phyloP scores from a whole-genome alignment of 2,888 invertebrate genomes.

The Ferdinandea cuprea region DNA sequence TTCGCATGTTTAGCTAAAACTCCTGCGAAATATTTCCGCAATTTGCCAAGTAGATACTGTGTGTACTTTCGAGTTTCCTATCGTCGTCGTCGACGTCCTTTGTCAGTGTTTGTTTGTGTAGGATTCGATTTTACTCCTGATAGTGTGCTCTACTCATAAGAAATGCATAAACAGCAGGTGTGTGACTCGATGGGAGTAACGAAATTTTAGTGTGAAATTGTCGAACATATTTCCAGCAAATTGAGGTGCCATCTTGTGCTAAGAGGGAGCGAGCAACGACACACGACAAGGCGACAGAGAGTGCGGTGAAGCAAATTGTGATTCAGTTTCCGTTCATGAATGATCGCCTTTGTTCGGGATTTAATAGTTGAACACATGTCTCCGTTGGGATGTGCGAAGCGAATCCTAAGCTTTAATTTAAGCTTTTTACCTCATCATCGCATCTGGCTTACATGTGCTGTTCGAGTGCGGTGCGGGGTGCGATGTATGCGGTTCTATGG shows the following conservation, averaged over 20 bases:
- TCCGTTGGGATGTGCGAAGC: constrained; percentile 10
- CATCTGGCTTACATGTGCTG: neutral
- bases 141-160: constrained; percentile 35
- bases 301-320: constrained; percentile 12
- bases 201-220: constrained; percentile 59
- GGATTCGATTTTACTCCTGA: constrained; percentile 58
- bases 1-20: constrained; percentile 68
- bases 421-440: constrained; percentile 14
- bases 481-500: neutral
- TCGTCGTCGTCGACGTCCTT: constrained; percentile 2
- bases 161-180: constrained; percentile 62
- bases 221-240: constrained; percentile 67
- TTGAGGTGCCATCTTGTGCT: constrained; percentile 53
- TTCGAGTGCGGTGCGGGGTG: neutral
- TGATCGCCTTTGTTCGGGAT: constrained; percentile 17
- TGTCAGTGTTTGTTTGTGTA: constrained; percentile 26
- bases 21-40: constrained; percentile 59
- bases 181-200: constrained; percentile 40
- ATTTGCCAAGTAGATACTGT: constrained; percentile 52
- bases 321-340: constrained; percentile 27
- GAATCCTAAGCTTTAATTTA: constrained; percentile 6
- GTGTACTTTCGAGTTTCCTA: constrained; percentile 18
- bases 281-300: no score
- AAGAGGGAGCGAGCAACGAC: neutral
- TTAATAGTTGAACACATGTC: constrained; percentile 17